Evolutionary conservation across 2,113 vertebrate genomes (phyloP).

Genomic region (Smithornis capensis): DNA sequence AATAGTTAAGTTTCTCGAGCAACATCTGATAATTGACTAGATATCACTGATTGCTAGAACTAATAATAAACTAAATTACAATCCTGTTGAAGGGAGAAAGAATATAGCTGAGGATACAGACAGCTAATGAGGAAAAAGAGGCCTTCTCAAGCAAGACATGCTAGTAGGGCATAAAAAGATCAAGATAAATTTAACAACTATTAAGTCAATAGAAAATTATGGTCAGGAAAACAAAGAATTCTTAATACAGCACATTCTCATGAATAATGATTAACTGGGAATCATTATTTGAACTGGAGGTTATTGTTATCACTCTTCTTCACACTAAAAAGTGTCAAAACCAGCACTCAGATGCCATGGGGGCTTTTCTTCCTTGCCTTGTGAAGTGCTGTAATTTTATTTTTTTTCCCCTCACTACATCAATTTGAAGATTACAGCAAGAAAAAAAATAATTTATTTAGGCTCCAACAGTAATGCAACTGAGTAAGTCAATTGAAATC

Average conservation of each 20-base stretch:
- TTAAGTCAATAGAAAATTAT: conserved; percentile 1
- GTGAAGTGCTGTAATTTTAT: conserved; percentile 60
- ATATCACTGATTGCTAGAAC: background rate
- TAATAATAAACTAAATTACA: background rate
- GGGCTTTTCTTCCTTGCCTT: conserved; percentile 26
- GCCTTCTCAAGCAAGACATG: background rate
- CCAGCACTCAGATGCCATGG: conserved; percentile 18
- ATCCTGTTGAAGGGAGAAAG: background rate
- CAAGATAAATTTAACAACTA: conserved; percentile 29
- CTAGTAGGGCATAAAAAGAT: background rate
- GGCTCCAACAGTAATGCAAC: conserved; percentile 24
- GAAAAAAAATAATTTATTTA: background rate
- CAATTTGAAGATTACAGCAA: conserved; percentile 43
- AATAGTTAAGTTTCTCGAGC: background rate
- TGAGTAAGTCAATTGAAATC: conserved; percentile 71
- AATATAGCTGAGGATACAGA: background rate
- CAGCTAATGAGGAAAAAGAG: background rate
- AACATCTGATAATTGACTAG: background rate
- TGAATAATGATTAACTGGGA: background rate
- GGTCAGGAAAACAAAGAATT: conserved; percentile 7
- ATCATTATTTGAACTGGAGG: conserved; percentile 36
- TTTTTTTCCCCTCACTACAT: background rate
- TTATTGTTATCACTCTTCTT: background rate
- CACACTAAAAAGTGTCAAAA: conserved; percentile 66
- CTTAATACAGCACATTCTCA: background rate